Evolutionary conservation across 1,140 invertebrate genomes (phyloP).

Genomic region (Caligus rogercresseyi): DNA sequence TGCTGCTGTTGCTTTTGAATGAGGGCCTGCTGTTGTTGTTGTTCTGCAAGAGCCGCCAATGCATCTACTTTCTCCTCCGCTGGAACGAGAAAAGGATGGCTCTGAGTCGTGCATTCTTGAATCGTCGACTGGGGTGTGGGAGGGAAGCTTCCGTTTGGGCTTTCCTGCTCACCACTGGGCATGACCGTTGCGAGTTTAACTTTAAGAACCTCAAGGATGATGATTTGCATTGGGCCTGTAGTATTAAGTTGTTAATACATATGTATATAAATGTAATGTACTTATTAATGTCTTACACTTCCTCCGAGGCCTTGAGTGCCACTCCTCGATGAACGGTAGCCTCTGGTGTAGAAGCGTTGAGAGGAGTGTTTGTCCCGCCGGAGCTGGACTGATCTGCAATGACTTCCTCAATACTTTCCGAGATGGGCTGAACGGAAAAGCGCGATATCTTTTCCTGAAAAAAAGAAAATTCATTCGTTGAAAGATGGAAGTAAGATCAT

Average conservation of each 20-base stretch:
- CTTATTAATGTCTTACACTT: too few relatives aligned
- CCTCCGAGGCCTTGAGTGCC: too few relatives aligned
- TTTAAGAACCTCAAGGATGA: background rate
- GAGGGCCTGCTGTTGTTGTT: background rate
- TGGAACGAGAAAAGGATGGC: background rate
- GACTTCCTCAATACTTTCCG: background rate
- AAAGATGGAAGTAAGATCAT: background rate
- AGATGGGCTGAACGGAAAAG: slow-evolving; percentile 2
- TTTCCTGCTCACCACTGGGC: background rate
- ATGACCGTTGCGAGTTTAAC: background rate
- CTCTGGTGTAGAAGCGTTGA: slow-evolving; percentile 4
- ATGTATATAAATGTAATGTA: too few relatives aligned
- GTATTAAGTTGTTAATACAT: too few relatives aligned
- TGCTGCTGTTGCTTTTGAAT: slow-evolving; percentile 13
- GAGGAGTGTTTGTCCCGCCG: background rate
- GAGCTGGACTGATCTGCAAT: background rate
- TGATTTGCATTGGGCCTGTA: too few relatives aligned
- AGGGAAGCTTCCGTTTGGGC: background rate
- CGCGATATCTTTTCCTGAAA: slow-evolving; percentile 7
- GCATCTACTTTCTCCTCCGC: background rate
- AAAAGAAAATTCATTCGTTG: background rate
- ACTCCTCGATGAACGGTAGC: background rate
- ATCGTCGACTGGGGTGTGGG: background rate
- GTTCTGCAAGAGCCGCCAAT: too few relatives aligned
- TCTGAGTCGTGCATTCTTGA: background rate